A percentile compares a stretch with the other conserved stretches of the same genome.
Evolutionary conservation across 2,113 vertebrate genomes (phyloP).

Genomic region (Chionomys nivalis): DNA sequence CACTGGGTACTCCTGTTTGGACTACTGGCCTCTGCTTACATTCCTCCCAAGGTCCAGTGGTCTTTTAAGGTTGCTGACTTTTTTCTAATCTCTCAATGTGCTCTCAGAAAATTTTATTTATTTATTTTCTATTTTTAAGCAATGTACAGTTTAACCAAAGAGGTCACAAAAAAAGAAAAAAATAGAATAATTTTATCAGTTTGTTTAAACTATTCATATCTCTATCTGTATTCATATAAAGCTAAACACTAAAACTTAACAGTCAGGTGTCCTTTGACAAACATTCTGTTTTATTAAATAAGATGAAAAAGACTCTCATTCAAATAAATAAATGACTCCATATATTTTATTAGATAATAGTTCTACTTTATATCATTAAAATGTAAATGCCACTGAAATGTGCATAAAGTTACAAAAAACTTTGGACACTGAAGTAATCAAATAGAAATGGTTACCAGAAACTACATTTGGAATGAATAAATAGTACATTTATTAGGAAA

Average conservation of each 20-base stretch:
- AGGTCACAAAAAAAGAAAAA: neutral
- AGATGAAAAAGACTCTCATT: slow-evolving; percentile 7
- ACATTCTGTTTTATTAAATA: neutral
- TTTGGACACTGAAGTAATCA: slow-evolving; percentile 46
- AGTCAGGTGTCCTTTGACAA: neutral
- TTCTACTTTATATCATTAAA: slow-evolving; percentile 29
- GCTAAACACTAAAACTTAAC: neutral
- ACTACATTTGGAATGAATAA: slow-evolving; percentile 61
- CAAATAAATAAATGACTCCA: neutral
- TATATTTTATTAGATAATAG: neutral
- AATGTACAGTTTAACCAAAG: slow-evolving; percentile 25
- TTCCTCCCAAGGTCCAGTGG: neutral
- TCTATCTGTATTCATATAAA: neutral
- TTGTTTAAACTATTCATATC: slow-evolving; percentile 29
- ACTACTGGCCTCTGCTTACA: slow-evolving; percentile 18
- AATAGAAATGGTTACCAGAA: slow-evolving; percentile 69
- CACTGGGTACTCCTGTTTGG: neutral
- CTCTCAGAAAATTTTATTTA: slow-evolving; percentile 24
- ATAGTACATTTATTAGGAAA: slow-evolving; percentile 70
- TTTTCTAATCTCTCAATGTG: slow-evolving; percentile 39
- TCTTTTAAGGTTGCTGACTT: neutral
- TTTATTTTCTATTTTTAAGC: neutral
- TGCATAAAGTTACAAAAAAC: slow-evolving; percentile 48
- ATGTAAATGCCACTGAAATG: slow-evolving; percentile 19
- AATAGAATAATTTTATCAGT: neutral